These are phyloP conservation scores for Volucella inflata DNA, from an alignment of 2,888 invertebrate species.

Conservation along the genomic window DNA sequence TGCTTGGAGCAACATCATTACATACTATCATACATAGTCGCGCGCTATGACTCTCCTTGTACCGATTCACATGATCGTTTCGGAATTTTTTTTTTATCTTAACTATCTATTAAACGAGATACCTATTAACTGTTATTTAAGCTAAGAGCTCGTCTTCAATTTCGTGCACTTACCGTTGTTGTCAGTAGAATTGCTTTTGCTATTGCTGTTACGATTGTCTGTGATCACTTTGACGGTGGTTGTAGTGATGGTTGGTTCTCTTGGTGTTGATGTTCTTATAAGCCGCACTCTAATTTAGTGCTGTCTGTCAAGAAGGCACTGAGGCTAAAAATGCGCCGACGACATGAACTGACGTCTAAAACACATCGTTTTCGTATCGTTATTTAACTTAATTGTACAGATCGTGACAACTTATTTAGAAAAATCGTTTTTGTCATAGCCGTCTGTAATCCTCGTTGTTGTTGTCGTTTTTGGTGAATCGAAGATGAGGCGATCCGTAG, in stretches of 20 bases:
- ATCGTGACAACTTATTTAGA: conserved; percentile 76
- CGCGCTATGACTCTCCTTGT: conserved; percentile 57
- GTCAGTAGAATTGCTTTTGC: no score
- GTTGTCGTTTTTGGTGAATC: no score
- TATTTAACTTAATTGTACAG: conserved; percentile 75
- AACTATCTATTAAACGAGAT: conserved; percentile 73
- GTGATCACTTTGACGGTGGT: no score
- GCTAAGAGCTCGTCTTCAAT: conserved; percentile 58
- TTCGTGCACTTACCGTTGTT: conserved; percentile 37
- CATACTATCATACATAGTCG: conserved; percentile 25
- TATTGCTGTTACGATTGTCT: no score
- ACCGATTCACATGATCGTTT: conserved; percentile 73
- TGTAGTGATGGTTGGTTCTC: background rate
- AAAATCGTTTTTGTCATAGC: conserved; percentile 36
- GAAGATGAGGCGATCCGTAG: background rate
- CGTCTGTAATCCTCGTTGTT: background rate
- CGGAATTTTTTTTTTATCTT: conserved; percentile 65
- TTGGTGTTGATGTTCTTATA: conserved; percentile 20
- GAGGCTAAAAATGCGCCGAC: conserved; percentile 26
- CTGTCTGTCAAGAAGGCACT: conserved; percentile 69
- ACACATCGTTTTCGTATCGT: conserved; percentile 74
- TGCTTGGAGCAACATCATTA: conserved; percentile 4
- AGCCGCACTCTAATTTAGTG: conserved; percentile 60
- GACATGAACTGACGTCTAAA: conserved; percentile 69
- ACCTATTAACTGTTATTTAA: conserved; percentile 71